A percentile compares a stretch with the other conserved stretches of the same genome.
Evolutionary conservation across 64 coral and sea anemone species (phyloP).

Genomic region (Dendrophyllia cribrosa): DNA sequence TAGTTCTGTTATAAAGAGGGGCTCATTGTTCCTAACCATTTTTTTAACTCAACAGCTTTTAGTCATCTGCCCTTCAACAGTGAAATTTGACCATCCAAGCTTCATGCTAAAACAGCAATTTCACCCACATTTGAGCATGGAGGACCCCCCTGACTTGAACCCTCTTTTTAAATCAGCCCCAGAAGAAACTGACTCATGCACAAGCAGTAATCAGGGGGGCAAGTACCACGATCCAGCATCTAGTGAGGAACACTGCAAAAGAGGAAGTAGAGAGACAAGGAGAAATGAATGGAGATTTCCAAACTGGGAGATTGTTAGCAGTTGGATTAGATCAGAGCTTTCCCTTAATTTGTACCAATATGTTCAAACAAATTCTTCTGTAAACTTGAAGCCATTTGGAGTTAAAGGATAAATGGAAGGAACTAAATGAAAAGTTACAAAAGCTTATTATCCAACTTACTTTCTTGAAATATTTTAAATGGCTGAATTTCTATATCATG

Average conservation of each 20-base stretch:
- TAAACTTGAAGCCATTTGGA: neutral
- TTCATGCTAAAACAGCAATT: constrained; percentile 52
- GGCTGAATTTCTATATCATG: too few relatives aligned
- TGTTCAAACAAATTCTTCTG: neutral
- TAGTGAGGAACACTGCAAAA: neutral
- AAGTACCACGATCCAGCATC: neutral
- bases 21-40: neutral
- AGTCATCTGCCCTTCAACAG: constrained; percentile 65
- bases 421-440: too few relatives aligned
- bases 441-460: too few relatives aligned
- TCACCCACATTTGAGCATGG: constrained; percentile 79
- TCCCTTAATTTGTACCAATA: constrained; percentile 49
- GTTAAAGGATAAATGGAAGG: too few relatives aligned
- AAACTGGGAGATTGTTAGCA: neutral
- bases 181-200: neutral
- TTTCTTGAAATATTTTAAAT: too few relatives aligned
- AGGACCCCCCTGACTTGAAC: constrained; percentile 74
- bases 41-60: constrained; percentile 45
- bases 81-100: constrained; percentile 25
- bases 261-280: too few relatives aligned
- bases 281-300: neutral
- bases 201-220: neutral
- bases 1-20: too few relatives aligned
- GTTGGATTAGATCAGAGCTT: constrained; percentile 41
- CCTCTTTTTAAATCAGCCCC: neutral